phyloP scores from a whole-genome alignment of 2,113 vertebrate genomes.

The Marmota monax region DNA sequence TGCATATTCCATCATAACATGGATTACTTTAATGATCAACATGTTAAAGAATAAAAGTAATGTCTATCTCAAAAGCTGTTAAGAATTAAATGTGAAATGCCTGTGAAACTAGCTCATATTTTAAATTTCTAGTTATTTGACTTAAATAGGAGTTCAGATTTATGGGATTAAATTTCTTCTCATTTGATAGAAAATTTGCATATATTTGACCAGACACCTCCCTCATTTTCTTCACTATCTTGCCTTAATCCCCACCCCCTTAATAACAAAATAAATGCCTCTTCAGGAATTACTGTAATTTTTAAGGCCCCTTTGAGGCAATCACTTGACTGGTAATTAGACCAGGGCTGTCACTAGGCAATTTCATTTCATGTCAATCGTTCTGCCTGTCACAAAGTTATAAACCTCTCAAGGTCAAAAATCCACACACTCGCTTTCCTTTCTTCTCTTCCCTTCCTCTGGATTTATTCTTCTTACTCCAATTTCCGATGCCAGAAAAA shows the following conservation, averaged over 20 bases:
- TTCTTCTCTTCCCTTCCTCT: neutral
- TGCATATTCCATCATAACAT: neutral
- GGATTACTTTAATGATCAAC: neutral
- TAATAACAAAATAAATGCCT: neutral
- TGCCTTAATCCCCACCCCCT: neutral
- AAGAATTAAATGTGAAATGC: neutral
- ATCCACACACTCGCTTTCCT: neutral
- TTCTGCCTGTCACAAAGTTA: neutral
- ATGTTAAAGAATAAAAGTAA: neutral
- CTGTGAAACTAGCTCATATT: neutral
- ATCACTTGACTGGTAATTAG: neutral
- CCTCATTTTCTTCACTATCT: neutral
- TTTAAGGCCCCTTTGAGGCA: constrained; percentile 6
- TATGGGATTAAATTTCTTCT: neutral
- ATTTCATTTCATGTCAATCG: neutral
- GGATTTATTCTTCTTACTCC: constrained; percentile 14
- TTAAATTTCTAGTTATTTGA: constrained; percentile 37
- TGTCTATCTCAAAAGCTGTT: neutral
- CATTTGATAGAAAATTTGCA: neutral
- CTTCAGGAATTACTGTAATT: neutral
- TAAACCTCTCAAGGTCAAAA: neutral
- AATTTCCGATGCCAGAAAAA: neutral
- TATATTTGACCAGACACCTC: neutral
- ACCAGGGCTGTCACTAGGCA: neutral
- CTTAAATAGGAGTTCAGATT: neutral